Evolutionary conservation across 2,797 vertebrate species (phyloP).

Genomic region (Halcyon leucocephala): DNA sequence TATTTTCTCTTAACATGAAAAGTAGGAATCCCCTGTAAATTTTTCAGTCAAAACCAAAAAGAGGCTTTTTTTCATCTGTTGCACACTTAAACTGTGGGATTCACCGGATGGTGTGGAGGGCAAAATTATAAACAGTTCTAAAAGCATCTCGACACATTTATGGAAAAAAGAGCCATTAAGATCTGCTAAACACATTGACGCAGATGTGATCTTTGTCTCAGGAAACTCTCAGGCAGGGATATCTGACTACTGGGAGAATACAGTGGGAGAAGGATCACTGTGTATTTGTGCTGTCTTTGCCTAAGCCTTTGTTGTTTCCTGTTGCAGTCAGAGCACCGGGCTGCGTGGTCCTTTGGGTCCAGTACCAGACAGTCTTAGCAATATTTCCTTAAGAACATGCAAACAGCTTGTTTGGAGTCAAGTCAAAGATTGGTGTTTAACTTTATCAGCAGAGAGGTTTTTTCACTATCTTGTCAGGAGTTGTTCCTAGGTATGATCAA

Average conservation of each 20-base stretch:
- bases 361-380: not conserved
- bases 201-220: constrained; percentile 53
- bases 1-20: not conserved
- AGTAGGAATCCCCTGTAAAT: constrained; percentile 15
- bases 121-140: constrained; percentile 37
- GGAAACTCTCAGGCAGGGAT: not conserved
- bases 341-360: not conserved
- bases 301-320: not conserved
- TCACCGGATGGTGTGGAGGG: not conserved
- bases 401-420: not conserved
- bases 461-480: not conserved
- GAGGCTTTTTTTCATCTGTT: not conserved
- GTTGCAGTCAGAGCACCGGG: not conserved
- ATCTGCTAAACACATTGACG: not conserved
- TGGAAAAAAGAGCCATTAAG: not conserved
- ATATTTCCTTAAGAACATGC: not conserved
- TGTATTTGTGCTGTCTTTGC: not conserved
- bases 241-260: not conserved
- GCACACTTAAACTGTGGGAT: not conserved
- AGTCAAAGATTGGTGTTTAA: constrained; percentile 17
- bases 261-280: not conserved
- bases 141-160: constrained; percentile 42
- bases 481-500: constrained; percentile 31
- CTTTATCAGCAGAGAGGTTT: not conserved
- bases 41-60: not conserved